Percentiles rank a stretch among this genome's conserved stretches.
These are phyloP conservation scores for Cantharis nigra DNA, from an alignment of 2,888 invertebrate species.

Conservation along the genomic window DNA sequence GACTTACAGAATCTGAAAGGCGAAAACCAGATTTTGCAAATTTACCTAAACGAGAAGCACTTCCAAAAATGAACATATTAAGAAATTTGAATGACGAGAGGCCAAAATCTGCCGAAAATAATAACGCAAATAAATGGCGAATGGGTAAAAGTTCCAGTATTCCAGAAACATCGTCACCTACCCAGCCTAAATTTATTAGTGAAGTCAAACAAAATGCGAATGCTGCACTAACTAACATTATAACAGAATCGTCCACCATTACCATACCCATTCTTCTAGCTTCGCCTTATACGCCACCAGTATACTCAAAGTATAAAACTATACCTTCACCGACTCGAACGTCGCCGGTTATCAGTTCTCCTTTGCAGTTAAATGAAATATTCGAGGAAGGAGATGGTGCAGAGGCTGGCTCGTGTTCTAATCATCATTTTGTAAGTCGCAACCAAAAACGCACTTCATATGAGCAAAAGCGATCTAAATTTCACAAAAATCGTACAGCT, in stretches of 20 bases:
- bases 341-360: slow-evolving; percentile 50
- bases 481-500: slow-evolving; percentile 76
- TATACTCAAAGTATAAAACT: slow-evolving; percentile 60
- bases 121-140: slow-evolving; percentile 46
- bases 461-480: slow-evolving; percentile 68
- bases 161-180: slow-evolving; percentile 37
- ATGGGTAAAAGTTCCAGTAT: slow-evolving; percentile 47
- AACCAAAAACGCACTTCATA: slow-evolving; percentile 51
- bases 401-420: slow-evolving; percentile 35
- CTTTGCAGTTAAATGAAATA: slow-evolving; percentile 66
- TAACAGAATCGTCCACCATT: slow-evolving; percentile 61
- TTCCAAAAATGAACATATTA: slow-evolving; percentile 17
- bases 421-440: slow-evolving; percentile 48
- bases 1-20: slow-evolving; percentile 61
- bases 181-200: slow-evolving; percentile 37
- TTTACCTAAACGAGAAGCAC: slow-evolving; percentile 44
- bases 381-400: slow-evolving; percentile 65
- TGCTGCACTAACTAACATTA: slow-evolving; percentile 51
- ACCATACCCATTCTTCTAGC: slow-evolving; percentile 59
- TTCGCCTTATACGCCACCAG: slow-evolving; percentile 44
- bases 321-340: slow-evolving; percentile 62
- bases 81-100: slow-evolving; percentile 22
- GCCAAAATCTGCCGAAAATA: slow-evolving; percentile 28
- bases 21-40: slow-evolving; percentile 53
- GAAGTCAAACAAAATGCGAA: slow-evolving; percentile 36